Base-by-base conservation (phyloP, 2,797 vertebrate genomes). In the Protosalanx chinensis region DNA sequence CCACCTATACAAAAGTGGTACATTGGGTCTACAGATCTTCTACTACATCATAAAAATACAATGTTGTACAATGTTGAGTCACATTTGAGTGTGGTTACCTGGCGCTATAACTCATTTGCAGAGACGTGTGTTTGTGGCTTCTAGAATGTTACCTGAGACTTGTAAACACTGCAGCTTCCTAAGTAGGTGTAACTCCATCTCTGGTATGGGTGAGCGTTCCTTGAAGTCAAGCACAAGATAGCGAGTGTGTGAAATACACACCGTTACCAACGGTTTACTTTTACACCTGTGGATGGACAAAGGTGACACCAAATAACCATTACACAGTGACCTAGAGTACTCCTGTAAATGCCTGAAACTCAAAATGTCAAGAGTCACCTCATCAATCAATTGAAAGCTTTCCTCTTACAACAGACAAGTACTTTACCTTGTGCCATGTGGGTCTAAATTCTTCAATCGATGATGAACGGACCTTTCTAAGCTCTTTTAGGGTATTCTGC, bases 201-300 rank as follows among this genome's bases (percentile, higher is more conserved):
- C 20, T 51, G 65, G 2, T 59, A 49, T 12, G 29, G 5, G 4
- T 56, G 64, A 53, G 16, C 46, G 15, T 64, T 65, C 67, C 53
- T 69, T 70, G 53, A 59, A 13, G 16, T 29, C 12, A 64, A 70
- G 33, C 57, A 64, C 49, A n/a, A 65, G 4, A 70, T 67, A 57
- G 74, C 32, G 41, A 58, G 18, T 67, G 58, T 66, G 33, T 78
- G 77, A 86, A 83, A 86, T 64, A 72, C 51, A 82, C 75, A 76
- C 73, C 71, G 67, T 53, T 74, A 53, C 4, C 67, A 61, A 63
- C 72, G 32, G 49, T 61, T 77, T 72, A 71, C 23, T 6, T 76
- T 82, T 78, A 79, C 71, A 81, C 59, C 67, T 72, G 56, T 27
- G 33, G 10, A 62, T 60, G 72, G 64, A 76, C 75, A 72, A 71